Base-by-base conservation (phyloP, 2,888 invertebrate genomes). In the Aricia artaxerxes region DNA sequence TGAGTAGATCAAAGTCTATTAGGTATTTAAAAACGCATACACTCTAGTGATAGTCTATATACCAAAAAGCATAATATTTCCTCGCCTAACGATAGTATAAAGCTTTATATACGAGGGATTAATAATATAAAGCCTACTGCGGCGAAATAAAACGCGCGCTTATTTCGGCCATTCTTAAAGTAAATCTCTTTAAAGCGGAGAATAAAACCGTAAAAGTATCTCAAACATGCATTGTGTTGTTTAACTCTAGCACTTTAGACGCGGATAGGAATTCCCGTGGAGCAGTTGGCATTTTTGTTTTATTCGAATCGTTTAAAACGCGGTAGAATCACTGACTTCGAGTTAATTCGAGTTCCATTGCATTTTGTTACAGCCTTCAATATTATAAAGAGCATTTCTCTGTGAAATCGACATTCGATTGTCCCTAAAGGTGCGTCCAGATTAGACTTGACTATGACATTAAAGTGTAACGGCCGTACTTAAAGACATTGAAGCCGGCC, bases 121-220 rank as follows among this genome's bases (percentile, higher is more conserved):
- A 57, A 57, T 57, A 57, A 13, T 38, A 69, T 69, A 69, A 69
- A 69, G 69, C 69, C 69, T 38, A 69, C 38, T 35, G 35, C 35
- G 35, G 69, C 13, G 35, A 38, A 69, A 69, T 38, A 38, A 69
- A 69, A 69, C 13, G 13, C 11, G 35, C 35, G 35, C 69, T 38
- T 31, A 64, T 69, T 69, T 69, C 69, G 35, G 69, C 35, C 11
- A 69, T 69, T 69, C 69, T 69, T 69, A 38, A 16, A 69, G 35
- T 38, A 69, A 69, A 69, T 69, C 69, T 69, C 69, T 69, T 69
- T 35, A 69, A 69, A 69, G 69, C 69, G 69, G 69, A 69, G 69
- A 69, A 69, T 69, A 69, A 69, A 69, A 69, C 69, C 69, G 69
- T 69, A 69, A 69, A 69, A 69, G 69, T 69, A 69, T 69, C 69